phyloP scores from a whole-genome alignment of 2,113 vertebrate species.

The Chinchilla lanigera region DNA sequence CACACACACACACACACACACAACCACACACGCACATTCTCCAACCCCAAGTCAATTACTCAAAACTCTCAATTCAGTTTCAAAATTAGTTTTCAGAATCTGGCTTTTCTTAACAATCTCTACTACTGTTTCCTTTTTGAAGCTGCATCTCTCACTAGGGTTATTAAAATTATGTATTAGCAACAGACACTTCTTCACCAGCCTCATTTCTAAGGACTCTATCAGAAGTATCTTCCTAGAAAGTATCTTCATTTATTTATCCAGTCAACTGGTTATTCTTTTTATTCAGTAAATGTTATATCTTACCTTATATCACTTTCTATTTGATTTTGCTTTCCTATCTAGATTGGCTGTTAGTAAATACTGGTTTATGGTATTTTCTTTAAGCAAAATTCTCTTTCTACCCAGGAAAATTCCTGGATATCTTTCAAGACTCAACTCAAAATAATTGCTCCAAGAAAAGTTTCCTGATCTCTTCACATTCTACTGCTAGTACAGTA shows the following conservation, averaged over 20 bases:
- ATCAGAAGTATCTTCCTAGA: background rate
- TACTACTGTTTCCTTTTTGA: background rate
- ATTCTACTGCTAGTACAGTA: background rate
- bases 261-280: background rate
- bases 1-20: too few species aligned
- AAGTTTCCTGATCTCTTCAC: background rate
- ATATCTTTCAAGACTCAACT: background rate
- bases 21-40: background rate
- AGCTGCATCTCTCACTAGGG: background rate
- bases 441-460: background rate
- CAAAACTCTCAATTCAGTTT: background rate
- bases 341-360: background rate
- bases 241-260: background rate
- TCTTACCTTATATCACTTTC: background rate
- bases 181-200: background rate
- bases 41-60: background rate
- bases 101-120: background rate
- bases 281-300: background rate
- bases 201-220: background rate
- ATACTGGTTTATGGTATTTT: background rate
- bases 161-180: background rate
- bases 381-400: background rate
- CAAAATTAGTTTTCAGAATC: background rate
- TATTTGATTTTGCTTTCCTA: background rate
- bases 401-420: background rate